A percentile compares a stretch with the other conserved stretches of the same genome.
phyloP scores from a whole-genome alignment of 2,888 invertebrate genomes.

The Suillia variegata region DNA sequence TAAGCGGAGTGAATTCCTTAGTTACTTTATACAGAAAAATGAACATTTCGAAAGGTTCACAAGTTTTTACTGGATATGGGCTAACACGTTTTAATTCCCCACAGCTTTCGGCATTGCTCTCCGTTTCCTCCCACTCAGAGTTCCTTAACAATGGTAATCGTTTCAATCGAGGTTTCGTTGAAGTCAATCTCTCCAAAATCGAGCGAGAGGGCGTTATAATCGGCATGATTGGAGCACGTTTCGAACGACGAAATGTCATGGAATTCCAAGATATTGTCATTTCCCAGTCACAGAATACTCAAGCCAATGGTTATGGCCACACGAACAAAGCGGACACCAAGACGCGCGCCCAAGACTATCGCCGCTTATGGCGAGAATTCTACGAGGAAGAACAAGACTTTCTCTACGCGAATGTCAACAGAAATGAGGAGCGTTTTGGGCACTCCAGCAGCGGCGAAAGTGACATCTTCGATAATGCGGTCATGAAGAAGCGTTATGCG shows the following conservation, averaged over 20 bases:
- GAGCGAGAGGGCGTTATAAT: slow-evolving; percentile 64
- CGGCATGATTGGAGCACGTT: slow-evolving; percentile 62
- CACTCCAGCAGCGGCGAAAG: slow-evolving; percentile 41
- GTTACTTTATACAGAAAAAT: background rate
- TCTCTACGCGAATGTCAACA: slow-evolving; percentile 33
- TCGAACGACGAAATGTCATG: slow-evolving; percentile 62
- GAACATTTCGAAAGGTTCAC: background rate
- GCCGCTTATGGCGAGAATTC: slow-evolving; percentile 45
- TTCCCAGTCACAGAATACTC: slow-evolving; percentile 62
- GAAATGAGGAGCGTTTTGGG: slow-evolving; percentile 46
- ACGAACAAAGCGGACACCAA: background rate
- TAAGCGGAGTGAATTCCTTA: no score
- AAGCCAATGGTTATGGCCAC: slow-evolving; percentile 61
- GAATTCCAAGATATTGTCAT: slow-evolving; percentile 65
- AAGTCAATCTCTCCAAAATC: slow-evolving; percentile 52
- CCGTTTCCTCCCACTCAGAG: slow-evolving; percentile 65
- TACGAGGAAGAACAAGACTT: slow-evolving; percentile 41
- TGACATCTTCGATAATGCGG: slow-evolving; percentile 54
- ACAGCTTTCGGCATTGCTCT: slow-evolving; percentile 63
- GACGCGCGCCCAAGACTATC: slow-evolving; percentile 38
- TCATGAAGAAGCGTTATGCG: slow-evolving; percentile 61
- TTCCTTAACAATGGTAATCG: slow-evolving; percentile 67
- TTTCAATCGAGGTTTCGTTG: slow-evolving; percentile 62
- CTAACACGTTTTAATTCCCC: no score
- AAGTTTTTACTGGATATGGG: background rate